These are phyloP conservation scores for Urocynchramus pylzowi DNA, from an alignment of 2,113 vertebrate genomes.

Conservation along the genomic window DNA sequence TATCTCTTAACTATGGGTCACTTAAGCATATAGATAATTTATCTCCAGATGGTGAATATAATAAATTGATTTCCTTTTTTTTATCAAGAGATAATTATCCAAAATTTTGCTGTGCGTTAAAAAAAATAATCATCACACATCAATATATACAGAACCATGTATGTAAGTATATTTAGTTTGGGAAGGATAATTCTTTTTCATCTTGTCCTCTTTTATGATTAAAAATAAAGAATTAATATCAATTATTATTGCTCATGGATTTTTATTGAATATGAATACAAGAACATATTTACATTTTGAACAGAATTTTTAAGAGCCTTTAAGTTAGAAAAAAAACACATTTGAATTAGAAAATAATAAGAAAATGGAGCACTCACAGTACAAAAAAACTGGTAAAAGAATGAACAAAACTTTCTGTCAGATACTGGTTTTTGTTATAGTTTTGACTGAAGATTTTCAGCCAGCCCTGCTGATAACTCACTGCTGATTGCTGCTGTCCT, in stretches of 20 bases:
- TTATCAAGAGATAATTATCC: neutral
- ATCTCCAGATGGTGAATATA: neutral
- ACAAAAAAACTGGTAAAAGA: neutral
- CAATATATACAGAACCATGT: neutral
- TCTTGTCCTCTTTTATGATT: rapidly evolving
- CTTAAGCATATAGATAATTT: neutral
- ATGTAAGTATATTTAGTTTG: neutral
- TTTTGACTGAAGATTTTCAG: neutral
- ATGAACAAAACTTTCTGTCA: neutral
- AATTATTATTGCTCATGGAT: neutral
- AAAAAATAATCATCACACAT: neutral
- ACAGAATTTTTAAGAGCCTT: rapidly evolving
- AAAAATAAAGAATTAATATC: neutral
- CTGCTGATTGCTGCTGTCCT: neutral
- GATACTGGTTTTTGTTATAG: neutral
- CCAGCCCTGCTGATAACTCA: neutral
- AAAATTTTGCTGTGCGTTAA: neutral
- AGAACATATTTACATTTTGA: neutral
- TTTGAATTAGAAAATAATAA: neutral
- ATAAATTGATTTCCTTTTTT: neutral
- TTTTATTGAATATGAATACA: neutral
- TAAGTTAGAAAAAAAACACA: neutral
- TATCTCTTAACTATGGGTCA: neutral
- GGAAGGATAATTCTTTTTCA: neutral
- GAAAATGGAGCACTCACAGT: neutral